Base-by-base conservation (phyloP, 35 echinoderm and acorn worm genomes). In the Heliocidaris erythrogramma region DNA sequence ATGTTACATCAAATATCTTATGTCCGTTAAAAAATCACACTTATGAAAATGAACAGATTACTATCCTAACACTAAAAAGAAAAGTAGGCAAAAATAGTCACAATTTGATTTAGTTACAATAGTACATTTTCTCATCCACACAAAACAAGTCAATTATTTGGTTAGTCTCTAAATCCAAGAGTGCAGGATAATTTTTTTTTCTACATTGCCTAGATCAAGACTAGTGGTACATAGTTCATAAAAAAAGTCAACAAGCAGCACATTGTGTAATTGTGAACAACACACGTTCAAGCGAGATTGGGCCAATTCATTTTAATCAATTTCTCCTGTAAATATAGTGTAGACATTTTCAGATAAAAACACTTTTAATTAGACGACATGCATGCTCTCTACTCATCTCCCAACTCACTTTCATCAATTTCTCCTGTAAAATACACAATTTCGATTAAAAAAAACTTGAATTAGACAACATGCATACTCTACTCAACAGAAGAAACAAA, bases 1-100 rank as follows among this genome's bases (percentile, higher is more conserved):
- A 89, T 89, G 31, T 89, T 89, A 89, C 87, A 89, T 89, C 87
- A 5, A 89, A 89, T 89, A 89, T 89, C 87, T 89, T 89, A 89
- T 89, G 87, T 89, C 87, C 16, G 31, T 89, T 89, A 89, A 89
- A 89, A 89, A 89, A 89, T 32, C 65, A 47, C 87, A 89, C 42
- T 89, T 89, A 89, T 89, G 87, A 89, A 89, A 89, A 89, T 89
- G 31, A 89, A 89, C 65, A 78, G 65, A 78, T 78, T 78, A 78
- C 47, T 89, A 89, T 32, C 31, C 17, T n/a, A 24, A 89, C 87
- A 89, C 31, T 89, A 89, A 89, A 89, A 48, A 89, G 47, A 89
- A 89, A 48, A 47, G 18, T 47, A 89, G 47, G 87, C 87, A 89
- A 89, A 89, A 89, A 89, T 89, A 89, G 87, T 89, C 87, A 89